Evolutionary conservation across 2,797 vertebrate species (phyloP), one percentile per base, ranked within the genome.

Genomic region (Pteropus rufus): DNA sequence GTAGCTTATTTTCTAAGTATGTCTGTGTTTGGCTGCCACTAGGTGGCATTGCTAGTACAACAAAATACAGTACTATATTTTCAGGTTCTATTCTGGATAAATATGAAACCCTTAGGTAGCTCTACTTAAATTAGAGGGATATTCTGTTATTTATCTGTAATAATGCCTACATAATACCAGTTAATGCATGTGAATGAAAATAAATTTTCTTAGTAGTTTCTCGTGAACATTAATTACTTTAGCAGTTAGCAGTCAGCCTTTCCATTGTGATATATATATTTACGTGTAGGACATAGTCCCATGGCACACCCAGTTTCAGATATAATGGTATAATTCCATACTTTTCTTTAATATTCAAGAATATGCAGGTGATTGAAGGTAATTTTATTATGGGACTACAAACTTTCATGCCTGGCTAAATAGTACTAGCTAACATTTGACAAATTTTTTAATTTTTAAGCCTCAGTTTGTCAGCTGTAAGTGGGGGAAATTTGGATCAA

Each of bases 21-120:
- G 34, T 52, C 4, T 89, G 1, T 80, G 39, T 86, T 56, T 76
- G 18, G 26, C 79, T 91, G 41, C 97, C 97, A 94, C 92, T 97
- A 97, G 96, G 70, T 97, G 96, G 97, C 96, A 70, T 54, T 91
- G 54, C 52, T 92, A 41, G 81, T 60, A 91, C 80, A 90, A 26
- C 15, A 46, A 93, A 39, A 60, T 70, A 23, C 31, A 46, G 0
- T 73, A 15, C 26, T 91, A 4, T 84, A 23, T 77, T 88, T 87
- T 31, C 64, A 86, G 29, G 54, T 84, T 95, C 39, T 84, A 1
- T 54, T 93, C 49, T 67, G 36, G 26, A 41, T 91, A 69, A 83
- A 75, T 58, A 44, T 46, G 49, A 89, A 86, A 46, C 23, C 10
- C 56, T 92, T 44, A 89, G 65, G 73, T 83, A 73, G 21, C 5